Conservation (phyloP, 2,888 invertebrate genomes). For the Rugalucina vietnamica region DNA sequence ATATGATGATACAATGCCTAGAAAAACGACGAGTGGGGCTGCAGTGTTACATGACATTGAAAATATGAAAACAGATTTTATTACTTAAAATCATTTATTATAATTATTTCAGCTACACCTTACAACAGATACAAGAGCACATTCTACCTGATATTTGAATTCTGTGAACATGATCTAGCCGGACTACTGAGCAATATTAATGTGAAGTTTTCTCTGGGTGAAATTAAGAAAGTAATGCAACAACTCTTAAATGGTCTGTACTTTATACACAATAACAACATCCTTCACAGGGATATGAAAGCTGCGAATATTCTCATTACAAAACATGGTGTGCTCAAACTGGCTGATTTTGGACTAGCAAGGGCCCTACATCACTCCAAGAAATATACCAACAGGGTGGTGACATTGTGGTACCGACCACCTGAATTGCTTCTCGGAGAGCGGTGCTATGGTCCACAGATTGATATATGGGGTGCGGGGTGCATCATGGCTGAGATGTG, state of each 20-base stretch:
- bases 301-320: slow-evolving; percentile 99
- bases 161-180: slow-evolving; percentile 99
- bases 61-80: no score
- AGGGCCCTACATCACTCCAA: slow-evolving; percentile 95
- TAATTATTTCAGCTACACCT: slow-evolving; percentile 85
- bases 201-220: slow-evolving; percentile 97
- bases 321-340: slow-evolving; percentile 92
- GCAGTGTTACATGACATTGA: no score
- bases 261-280: slow-evolving; percentile 96
- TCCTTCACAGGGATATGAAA: slow-evolving; percentile 92
- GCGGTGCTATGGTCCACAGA: slow-evolving; percentile 97
- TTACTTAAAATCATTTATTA: no score
- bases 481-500: slow-evolving; percentile 99
- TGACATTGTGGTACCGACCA: slow-evolving; percentile 96
- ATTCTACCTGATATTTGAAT: slow-evolving; percentile 98
- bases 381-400: slow-evolving; percentile 98
- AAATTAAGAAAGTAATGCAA: slow-evolving; percentile 94
- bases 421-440: slow-evolving; percentile 85
- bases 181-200: slow-evolving; percentile 97
- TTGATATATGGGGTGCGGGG: slow-evolving; percentile 96
- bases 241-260: slow-evolving; percentile 93
- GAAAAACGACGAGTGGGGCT: no score
- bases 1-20: no score
- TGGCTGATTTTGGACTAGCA: slow-evolving; percentile 99
- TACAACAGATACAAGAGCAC: slow-evolving; percentile 93